Evolutionary conservation across 2,797 vertebrate species (phyloP).

Genomic region (Basileuterus tristriatus): DNA sequence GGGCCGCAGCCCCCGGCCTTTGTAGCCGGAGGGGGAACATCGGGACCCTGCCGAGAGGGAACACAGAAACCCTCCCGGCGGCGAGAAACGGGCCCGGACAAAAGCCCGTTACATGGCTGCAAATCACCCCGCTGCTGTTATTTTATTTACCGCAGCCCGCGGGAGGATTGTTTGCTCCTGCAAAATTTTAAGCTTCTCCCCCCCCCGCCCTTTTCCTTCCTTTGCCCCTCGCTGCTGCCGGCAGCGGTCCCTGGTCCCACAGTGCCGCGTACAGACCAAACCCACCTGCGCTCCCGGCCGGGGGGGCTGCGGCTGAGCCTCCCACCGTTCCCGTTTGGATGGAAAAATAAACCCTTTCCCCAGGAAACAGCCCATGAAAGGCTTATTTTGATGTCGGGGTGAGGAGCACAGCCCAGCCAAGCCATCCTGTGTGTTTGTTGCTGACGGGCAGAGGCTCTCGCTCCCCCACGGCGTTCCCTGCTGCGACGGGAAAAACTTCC

Average conservation of each 20-base stretch:
- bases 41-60: conserved; percentile 85
- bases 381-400: not conserved
- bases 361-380: not conserved
- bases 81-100: conserved; percentile 79
- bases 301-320: not conserved
- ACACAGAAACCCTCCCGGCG: conserved; percentile 82
- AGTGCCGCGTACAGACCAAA: conserved; percentile 56
- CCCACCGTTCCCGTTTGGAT: accelerated
- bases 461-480: accelerated
- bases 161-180: conserved; percentile 80
- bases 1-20: conserved; percentile 79
- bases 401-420: not conserved
- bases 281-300: not conserved
- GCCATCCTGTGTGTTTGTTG: not conserved
- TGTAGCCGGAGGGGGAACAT: conserved; percentile 82
- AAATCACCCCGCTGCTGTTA: conserved; percentile 92
- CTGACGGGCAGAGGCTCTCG: not conserved
- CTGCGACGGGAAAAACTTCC: not conserved
- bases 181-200: conserved; percentile 64
- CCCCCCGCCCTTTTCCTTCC: not conserved
- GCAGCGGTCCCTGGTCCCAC: conserved; percentile 50
- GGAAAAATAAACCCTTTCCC: not conserved
- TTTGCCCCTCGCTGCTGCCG: not conserved
- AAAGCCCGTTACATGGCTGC: conserved; percentile 96
- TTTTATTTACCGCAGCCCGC: conserved; percentile 84